Conservation (phyloP, 2,888 invertebrate genomes). For the Trichacis sp. region DNA sequence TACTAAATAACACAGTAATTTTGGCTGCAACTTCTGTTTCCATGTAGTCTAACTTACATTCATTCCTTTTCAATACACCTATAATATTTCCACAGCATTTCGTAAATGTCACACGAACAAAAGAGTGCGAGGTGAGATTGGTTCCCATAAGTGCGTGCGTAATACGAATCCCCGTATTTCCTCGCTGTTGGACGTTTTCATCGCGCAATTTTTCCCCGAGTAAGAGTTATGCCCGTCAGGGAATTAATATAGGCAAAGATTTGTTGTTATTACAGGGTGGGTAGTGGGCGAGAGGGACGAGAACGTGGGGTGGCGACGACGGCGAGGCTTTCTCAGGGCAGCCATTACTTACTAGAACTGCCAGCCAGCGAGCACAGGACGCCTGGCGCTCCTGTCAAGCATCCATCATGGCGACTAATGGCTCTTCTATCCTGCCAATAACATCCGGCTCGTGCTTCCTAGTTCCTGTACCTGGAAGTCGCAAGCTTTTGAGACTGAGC, state of each 20-base stretch:
- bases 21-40: no score
- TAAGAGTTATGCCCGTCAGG: slow-evolving; percentile 66
- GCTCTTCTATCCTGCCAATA: slow-evolving; percentile 68
- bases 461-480: slow-evolving; percentile 49
- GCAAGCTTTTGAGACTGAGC: slow-evolving; percentile 48
- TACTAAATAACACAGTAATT: no score
- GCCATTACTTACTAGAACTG: slow-evolving; percentile 69
- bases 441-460: slow-evolving; percentile 63
- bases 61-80: no score
- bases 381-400: slow-evolving; percentile 65
- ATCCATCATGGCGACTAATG: slow-evolving; percentile 69
- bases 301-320: slow-evolving; percentile 44
- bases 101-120: slow-evolving; percentile 12
- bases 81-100: no score
- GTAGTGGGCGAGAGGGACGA: slow-evolving; percentile 31
- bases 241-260: slow-evolving; percentile 68
- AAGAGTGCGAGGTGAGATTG: slow-evolving; percentile 17
- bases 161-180: slow-evolving; percentile 57
- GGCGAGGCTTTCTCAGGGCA: slow-evolving; percentile 63
- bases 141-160: slow-evolving; percentile 54
- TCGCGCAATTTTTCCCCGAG: slow-evolving; percentile 61
- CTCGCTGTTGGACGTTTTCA: slow-evolving; percentile 57
- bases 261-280: slow-evolving; percentile 65
- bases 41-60: no score
- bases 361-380: slow-evolving; percentile 59